Base-by-base conservation (phyloP, 2,797 vertebrate species). In the Ctenosaura bakeri region DNA sequence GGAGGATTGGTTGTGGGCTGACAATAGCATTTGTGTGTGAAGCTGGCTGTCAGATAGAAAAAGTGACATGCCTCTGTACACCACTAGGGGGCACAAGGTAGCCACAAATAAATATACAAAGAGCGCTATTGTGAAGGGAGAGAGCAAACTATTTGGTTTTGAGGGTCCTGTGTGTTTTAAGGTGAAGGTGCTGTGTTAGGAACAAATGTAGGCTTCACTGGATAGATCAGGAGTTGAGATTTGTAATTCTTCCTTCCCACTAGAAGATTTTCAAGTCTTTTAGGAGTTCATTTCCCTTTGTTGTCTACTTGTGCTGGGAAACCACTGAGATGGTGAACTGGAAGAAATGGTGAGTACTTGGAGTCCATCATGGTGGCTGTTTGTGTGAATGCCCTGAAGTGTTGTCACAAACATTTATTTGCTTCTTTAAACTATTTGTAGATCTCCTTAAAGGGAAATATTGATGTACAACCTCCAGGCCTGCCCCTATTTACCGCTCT, bases 51-150 rank as follows among this genome's bases (percentile, higher is more conserved):
- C 96, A 95, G 94, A 96, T 92, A 94, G 90, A 69, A 26, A 79
- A 87, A 78, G 54, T 87, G 35, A 89, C 62, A 92, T 91, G 91
- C 89, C 89, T 69, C 52, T 26, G 62, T 74, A 81, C 46, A 6
- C 97, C 97, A 97, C 96, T 92, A 97, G 97, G 95, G 97, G 97
- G 96, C 95, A 94, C 59, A 86, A 93, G 96, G 93, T 54, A 93
- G 96, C 96, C 95, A 92, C 0, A 79, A 93, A 97, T 95, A 93
- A 71, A 88, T 88, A 35, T 35, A 54, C 66, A 10, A 2, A 18
- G 4, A 32, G 12, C 52, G 24, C 42, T 84, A 14, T 54, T 69
- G 16, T 79, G 52, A 59, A n/a, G 18, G n/a, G 18, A 66, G 18
- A 66, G 22, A 84, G 22, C 59, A 78, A 24, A 22, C 54, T 73